Conservation (phyloP, 2,113 vertebrate species). For the Pomatostomus ruficeps region DNA sequence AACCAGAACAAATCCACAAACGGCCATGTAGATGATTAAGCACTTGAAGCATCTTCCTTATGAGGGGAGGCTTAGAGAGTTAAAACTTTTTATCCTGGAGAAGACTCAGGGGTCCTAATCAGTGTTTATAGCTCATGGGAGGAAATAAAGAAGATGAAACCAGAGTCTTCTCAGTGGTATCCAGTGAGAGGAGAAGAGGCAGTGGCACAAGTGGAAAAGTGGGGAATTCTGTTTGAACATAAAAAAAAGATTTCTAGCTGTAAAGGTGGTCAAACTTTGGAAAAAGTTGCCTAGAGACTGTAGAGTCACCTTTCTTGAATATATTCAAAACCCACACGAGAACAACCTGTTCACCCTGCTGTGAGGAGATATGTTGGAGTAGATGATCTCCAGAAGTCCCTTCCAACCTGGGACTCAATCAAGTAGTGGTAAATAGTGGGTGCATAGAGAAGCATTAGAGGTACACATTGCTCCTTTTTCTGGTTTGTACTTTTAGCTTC, state of each 20-base stretch:
- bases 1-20: not conserved
- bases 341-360: not conserved
- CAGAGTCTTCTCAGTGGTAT: not conserved
- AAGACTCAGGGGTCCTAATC: not conserved
- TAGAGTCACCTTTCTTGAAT: not conserved
- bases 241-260: not conserved
- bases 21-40: not conserved
- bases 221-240: not conserved
- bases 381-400: not conserved
- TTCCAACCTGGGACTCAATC: not conserved
- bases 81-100: not conserved
- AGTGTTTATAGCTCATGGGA: not conserved
- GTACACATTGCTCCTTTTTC: not conserved
- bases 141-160: not conserved
- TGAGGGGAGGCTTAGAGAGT: not conserved
- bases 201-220: not conserved
- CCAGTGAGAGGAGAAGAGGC: not conserved
- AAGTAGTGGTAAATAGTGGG: not conserved
- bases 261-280: not conserved
- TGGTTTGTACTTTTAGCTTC: not conserved
- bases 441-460: not conserved
- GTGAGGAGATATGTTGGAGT: not conserved
- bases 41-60: not conserved
- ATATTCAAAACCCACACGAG: not conserved
- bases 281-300: not conserved